Percentiles rank a stretch among this genome's conserved stretches.
Conservation (phyloP, 2,113 vertebrate genomes). For the Mohoua ochrocephala region DNA sequence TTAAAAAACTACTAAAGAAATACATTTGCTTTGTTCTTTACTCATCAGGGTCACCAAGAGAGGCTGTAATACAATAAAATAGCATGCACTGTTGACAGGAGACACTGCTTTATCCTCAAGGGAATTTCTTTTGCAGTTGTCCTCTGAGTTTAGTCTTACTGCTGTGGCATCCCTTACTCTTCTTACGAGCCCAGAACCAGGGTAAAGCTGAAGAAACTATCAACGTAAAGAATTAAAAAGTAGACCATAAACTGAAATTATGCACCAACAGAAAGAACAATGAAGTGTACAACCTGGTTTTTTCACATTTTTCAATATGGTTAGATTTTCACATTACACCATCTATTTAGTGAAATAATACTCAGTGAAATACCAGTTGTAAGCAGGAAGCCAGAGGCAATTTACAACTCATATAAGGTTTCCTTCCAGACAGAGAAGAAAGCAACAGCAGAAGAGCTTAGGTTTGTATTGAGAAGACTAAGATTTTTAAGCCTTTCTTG, state of each 20-base stretch:
- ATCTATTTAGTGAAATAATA: not conserved
- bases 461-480: not conserved
- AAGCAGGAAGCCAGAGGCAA: not conserved
- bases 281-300: not conserved
- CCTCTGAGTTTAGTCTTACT: not conserved
- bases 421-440: slow-evolving; percentile 6
- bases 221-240: not conserved
- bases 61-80: not conserved
- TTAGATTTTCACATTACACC: not conserved
- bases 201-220: not conserved
- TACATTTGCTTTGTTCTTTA: not conserved
- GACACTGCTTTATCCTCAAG: not conserved
- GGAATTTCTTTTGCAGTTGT: slow-evolving; percentile 12
- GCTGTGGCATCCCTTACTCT: not conserved
- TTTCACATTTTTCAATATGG: not conserved
- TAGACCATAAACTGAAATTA: not conserved
- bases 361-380: not conserved
- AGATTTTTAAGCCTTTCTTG: not conserved
- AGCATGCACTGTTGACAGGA: not conserved
- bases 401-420: not conserved
- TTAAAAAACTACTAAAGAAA: not conserved
- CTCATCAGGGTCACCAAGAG: not conserved
- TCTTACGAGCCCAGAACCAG: not conserved
- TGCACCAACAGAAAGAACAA: not conserved
- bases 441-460: not conserved